Base-by-base conservation (phyloP, 2,888 invertebrate genomes). In the Metalampra italica region DNA sequence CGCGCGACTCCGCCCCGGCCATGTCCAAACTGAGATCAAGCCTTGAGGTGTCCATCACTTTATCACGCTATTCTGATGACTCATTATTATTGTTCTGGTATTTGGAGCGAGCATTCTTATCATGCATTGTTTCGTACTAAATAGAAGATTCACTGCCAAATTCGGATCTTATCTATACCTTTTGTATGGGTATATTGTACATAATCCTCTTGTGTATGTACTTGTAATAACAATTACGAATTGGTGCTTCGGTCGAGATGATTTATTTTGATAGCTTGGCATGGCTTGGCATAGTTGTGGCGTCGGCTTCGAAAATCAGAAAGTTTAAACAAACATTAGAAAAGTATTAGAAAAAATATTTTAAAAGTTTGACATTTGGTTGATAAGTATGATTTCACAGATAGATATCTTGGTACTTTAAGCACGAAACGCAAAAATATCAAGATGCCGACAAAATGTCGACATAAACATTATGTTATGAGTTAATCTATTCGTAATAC, bases 21-120 rank as follows among this genome's bases (percentile, higher is more conserved):
- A 30, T 66, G 64, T 60, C 11, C 14, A 36, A 44, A 15, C 43
- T 38, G 36, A 43, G 30, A 9, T 57, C 54, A 47, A 60, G 65
- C 85, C 85, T 83, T 84, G 78, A 82, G 55, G 58, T 73, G 81
- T 81, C 81, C 68, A 66, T 78, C 75, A 76, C 43, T 9, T 3
- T 36, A n/a, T 36, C n/a, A 9, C n/a, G 36, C 54, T 56, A 51
- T 38, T 61, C 56, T 61, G 63, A 75, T 72, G 68, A 73, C 70
- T 70, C 61, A 66, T 64, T 62, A 66, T 64, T 62, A 66, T 68
- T 67, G 66, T 68, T 64, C 55, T 52, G 46, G 63, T 56, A 64
- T 64, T 58, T 58, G 57, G 55, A 62, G 54, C 59, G 52, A 52
- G 51, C 67, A 71, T 71, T 68, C 66, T 63, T 60, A 52, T 47